These are phyloP conservation scores for Sclerurus mexicanus DNA, from an alignment of 2,113 vertebrate species.

Conservation along the genomic window DNA sequence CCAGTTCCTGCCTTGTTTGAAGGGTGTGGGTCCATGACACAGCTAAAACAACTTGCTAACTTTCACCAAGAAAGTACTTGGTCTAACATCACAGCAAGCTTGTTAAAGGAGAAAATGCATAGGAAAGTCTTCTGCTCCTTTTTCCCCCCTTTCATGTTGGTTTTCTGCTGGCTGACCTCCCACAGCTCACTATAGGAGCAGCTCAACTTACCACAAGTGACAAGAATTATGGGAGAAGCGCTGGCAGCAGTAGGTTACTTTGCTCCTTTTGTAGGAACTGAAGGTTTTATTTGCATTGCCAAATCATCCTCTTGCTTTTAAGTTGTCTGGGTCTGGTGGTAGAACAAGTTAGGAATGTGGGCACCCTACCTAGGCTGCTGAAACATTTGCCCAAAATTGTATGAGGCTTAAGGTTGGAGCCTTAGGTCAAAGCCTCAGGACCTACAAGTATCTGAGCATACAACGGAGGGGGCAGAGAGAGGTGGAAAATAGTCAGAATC, in stretches of 20 bases:
- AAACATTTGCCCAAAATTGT: neutral
- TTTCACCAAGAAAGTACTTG: neutral
- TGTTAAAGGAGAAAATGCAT: neutral
- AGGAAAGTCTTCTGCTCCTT: neutral
- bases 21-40: neutral
- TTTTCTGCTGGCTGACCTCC: neutral
- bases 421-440: neutral
- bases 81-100: neutral
- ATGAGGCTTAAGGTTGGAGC: neutral
- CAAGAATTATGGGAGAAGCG: neutral
- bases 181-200: fast-evolving
- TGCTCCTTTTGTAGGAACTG: neutral
- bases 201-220: neutral
- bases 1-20: neutral
- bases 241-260: neutral
- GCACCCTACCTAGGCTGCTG: neutral
- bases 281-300: neutral
- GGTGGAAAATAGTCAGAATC: neutral
- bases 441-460: neutral
- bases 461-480: neutral
- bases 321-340: neutral
- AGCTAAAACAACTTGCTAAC: neutral
- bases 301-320: neutral
- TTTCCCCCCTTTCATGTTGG: fast-evolving
- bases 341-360: neutral